These are phyloP conservation scores for Conus betulinus DNA, from an alignment of 1,140 invertebrate genomes.

Conservation along the genomic window DNA sequence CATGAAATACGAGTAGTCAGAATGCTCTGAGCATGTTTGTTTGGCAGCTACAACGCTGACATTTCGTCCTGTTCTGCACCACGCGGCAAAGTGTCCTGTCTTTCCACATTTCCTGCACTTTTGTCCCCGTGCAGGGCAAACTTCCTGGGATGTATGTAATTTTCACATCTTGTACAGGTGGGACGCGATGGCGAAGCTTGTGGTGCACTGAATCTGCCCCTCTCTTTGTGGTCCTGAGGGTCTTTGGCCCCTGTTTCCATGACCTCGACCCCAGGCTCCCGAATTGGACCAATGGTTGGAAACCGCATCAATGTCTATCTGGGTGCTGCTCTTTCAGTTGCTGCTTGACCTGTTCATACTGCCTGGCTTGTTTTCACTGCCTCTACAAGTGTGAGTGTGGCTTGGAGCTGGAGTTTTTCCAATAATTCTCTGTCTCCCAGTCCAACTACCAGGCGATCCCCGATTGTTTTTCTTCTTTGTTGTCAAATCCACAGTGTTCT, in stretches of 20 bases:
- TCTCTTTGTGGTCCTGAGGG: no score
- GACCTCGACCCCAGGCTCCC: no score
- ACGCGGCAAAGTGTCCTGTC: slow-evolving; percentile 18
- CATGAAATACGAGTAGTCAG: no score
- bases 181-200: no score
- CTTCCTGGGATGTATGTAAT: background rate
- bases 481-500: background rate
- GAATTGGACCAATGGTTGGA: background rate
- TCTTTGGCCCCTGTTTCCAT: no score
- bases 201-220: no score
- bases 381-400: background rate
- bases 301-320: background rate
- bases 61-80: background rate
- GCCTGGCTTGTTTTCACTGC: background rate
- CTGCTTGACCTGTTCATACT: background rate
- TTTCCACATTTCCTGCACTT: slow-evolving; percentile 19
- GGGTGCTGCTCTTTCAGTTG: background rate
- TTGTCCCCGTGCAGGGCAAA: slow-evolving; percentile 27
- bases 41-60: background rate
- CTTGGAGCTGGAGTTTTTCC: slow-evolving; percentile 26
- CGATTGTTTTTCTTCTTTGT: slow-evolving; percentile 34
- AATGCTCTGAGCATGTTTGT: no score
- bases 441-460: slow-evolving; percentile 31
- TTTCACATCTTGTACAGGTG: slow-evolving; percentile 1
- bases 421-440: background rate